Conservation (phyloP, 2,888 invertebrate species). For the Oligia latruncula region DNA sequence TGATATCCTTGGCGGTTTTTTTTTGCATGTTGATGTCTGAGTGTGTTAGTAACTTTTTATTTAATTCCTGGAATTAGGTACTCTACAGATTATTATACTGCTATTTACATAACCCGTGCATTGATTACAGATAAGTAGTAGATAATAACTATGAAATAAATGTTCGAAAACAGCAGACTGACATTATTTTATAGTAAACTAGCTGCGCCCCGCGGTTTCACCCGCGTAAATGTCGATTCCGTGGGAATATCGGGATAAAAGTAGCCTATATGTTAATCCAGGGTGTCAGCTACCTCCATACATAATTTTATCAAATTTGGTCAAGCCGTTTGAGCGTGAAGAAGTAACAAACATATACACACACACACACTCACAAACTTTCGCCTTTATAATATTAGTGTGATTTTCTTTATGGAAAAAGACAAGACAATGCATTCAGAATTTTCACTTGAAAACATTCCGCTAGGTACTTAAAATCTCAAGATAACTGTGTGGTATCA, state of each 20-base stretch:
- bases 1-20: conserved; percentile 40
- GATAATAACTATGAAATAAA: too few relatives aligned
- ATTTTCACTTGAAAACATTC: not conserved
- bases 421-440: not conserved
- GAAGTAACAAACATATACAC: too few relatives aligned
- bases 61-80: not conserved
- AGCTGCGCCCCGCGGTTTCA: too few relatives aligned
- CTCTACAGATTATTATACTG: not conserved
- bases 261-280: too few relatives aligned
- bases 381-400: not conserved
- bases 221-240: too few relatives aligned
- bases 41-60: not conserved
- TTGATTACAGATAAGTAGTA: not conserved
- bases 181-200: too few relatives aligned
- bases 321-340: too few relatives aligned
- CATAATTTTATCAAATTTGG: too few relatives aligned
- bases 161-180: not conserved
- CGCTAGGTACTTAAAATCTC: not conserved
- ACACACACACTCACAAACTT: too few relatives aligned
- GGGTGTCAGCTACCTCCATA: too few relatives aligned
- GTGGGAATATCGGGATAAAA: too few relatives aligned
- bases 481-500: not conserved
- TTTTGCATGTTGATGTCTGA: not conserved
- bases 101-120: not conserved
- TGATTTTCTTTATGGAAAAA: not conserved